Evolutionary conservation across 2,888 invertebrate genomes (phyloP), one percentile per base, ranked within the genome.

Genomic region (Tenthredo notha): DNA sequence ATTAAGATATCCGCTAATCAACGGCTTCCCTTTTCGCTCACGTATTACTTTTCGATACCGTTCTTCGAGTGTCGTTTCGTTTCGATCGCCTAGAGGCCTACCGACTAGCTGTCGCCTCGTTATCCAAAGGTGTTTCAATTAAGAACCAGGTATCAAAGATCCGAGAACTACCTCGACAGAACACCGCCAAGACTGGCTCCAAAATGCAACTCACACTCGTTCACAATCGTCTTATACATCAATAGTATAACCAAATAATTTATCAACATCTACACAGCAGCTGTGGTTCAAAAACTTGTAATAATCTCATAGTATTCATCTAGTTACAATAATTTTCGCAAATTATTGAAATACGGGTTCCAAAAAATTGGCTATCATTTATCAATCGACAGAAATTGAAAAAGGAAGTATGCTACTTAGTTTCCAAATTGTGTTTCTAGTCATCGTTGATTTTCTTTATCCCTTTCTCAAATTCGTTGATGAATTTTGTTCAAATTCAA

Each of bases 1-100:
- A 92, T 92, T 92, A 91, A 92, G 92, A 92, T 92, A 92, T 91
- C 90, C 88, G 88, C 90, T 91, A 92, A 92, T 92, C 92, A 92
- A 91, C 90, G 87, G 87, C 87, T 75, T 75, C 29, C 85, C 54
- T 70, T 65, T 83, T 83, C 67, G 83, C 47, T 84, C 67, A 77
- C 67, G 61, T 21, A 37, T 67, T 77, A 33, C 40, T 58, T 40
- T 50, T 58, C 37, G 80, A 61, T 37, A 37, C 29, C 29, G 67
- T 67, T 18, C 67, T 67, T 33, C 67, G 77, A 50, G 43, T 74
- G 72, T 74, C 77, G 47, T n/a, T 58, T 33, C 47, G 18, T 77
- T 50, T n/a, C 6, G 10, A 77, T 74, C 43, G 54, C 29, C 77
- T 54, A 29, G 50, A 33, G 77, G 77, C 77, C 33, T 54, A 54